Conservation (phyloP, 2,113 vertebrate species). For the Phalacrocorax pelagicus region DNA sequence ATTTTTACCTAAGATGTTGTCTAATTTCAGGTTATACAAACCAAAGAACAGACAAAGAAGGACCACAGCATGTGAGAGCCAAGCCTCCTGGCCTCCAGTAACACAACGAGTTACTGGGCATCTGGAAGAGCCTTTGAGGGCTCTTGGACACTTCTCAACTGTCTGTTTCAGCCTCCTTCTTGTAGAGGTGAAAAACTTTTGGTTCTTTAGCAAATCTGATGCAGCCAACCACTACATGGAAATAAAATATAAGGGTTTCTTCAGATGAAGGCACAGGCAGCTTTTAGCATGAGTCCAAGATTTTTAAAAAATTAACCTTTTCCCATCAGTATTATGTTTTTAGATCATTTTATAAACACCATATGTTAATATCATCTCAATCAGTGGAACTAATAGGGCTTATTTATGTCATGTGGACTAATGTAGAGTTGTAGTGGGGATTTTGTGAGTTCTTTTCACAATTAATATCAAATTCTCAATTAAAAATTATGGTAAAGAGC, state of each 20-base stretch:
- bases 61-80: background rate
- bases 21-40: background rate
- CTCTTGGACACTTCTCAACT: background rate
- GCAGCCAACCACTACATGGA: background rate
- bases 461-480: background rate
- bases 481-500: background rate
- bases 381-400: background rate
- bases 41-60: background rate
- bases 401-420: background rate
- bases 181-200: background rate
- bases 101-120: background rate
- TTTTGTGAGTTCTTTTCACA: background rate
- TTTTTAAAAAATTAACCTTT: background rate
- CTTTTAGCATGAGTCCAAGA: background rate
- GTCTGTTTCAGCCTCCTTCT: background rate
- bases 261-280: background rate
- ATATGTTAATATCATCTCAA: background rate
- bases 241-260: background rate
- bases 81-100: background rate
- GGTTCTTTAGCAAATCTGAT: background rate
- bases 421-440: background rate
- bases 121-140: background rate
- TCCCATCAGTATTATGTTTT: background rate
- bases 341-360: background rate
- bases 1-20: background rate